Conservation (phyloP, 2,888 invertebrate species). For the Limenitis camilla region DNA sequence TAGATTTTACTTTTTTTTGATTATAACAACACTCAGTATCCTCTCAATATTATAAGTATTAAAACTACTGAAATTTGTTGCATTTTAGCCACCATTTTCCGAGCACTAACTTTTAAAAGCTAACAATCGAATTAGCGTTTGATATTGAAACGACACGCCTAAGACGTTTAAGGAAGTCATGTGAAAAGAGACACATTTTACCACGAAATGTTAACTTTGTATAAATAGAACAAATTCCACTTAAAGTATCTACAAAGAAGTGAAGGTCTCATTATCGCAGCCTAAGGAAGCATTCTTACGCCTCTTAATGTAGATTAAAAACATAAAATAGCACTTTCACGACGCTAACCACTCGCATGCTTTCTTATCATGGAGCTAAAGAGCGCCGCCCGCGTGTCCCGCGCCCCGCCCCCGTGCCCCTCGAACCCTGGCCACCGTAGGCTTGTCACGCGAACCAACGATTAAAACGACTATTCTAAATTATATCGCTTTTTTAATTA, state of each 20-base stretch:
- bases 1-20: too few species aligned
- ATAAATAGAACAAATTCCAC: slow-evolving; percentile 1
- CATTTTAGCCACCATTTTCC: too few species aligned
- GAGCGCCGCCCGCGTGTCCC: slow-evolving; percentile 39
- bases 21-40: too few species aligned
- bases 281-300: slow-evolving; percentile 39
- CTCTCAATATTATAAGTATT: too few species aligned
- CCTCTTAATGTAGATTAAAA: slow-evolving; percentile 57
- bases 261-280: slow-evolving; percentile 26
- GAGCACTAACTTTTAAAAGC: too few species aligned
- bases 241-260: slow-evolving; percentile 2
- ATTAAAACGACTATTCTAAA: slow-evolving; percentile 46
- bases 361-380: slow-evolving; percentile 44
- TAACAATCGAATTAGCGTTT: too few species aligned
- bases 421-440: slow-evolving; percentile 30
- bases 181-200: too few species aligned
- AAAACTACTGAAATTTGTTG: too few species aligned
- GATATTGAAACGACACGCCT: too few species aligned
- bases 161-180: too few species aligned
- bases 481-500: slow-evolving; percentile 45
- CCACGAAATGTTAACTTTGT: not conserved
- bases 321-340: slow-evolving; percentile 52
- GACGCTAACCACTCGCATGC: slow-evolving; percentile 39
- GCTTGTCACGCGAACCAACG: slow-evolving; percentile 54
- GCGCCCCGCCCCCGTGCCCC: too few species aligned